These are phyloP conservation scores for Erynnis tages DNA, from an alignment of 2,888 invertebrate genomes.

Conservation along the genomic window DNA sequence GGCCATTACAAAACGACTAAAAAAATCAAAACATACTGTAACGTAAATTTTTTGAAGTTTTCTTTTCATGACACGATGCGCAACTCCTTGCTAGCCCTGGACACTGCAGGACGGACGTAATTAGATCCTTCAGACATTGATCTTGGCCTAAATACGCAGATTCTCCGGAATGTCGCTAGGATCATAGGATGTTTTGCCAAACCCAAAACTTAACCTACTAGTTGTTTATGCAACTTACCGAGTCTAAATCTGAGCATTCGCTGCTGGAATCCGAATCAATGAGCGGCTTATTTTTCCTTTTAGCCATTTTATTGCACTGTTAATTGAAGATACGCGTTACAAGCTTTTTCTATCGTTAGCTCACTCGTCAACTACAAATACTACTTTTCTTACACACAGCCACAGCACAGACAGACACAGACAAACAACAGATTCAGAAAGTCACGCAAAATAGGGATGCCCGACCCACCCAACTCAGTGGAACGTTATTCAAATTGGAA, in stretches of 20 bases:
- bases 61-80: not conserved
- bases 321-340: constrained; percentile 11
- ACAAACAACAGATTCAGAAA: no score
- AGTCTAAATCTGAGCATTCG: constrained; percentile 91
- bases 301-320: constrained; percentile 83
- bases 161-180: constrained; percentile 61
- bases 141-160: constrained; percentile 71
- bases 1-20: constrained; percentile 36
- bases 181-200: constrained; percentile 49
- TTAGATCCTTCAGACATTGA: constrained; percentile 58
- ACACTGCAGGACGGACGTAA: constrained; percentile 50
- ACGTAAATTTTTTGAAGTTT: not conserved
- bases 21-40: constrained; percentile 33
- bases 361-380: constrained; percentile 41
- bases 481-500: no score
- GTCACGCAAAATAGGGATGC: no score
- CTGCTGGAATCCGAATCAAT: constrained; percentile 93
- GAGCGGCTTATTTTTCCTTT: constrained; percentile 90
- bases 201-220: constrained; percentile 52
- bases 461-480: no score
- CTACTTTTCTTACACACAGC: not conserved
- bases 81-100: not conserved
- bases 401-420: no score
- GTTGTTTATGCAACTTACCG: constrained; percentile 82
- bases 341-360: constrained; percentile 34